These are phyloP conservation scores for Lytechinus variegatus DNA, from an alignment of 35 echinoderm and acorn worm species.

Conservation along the genomic window DNA sequence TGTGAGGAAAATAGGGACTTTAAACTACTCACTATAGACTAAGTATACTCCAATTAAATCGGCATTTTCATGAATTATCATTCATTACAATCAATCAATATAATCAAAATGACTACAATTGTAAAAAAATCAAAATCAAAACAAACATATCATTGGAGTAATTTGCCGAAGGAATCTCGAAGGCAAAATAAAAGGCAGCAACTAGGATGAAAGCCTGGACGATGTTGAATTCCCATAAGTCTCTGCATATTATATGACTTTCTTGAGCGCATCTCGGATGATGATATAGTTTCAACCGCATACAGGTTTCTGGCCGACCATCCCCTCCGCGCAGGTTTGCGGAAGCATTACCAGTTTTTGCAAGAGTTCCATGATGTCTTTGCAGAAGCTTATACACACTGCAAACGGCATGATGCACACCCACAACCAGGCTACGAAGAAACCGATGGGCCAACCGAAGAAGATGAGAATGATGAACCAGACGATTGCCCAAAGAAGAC, in stretches of 20 bases:
- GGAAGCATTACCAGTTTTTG: slow-evolving; percentile 86
- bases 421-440: slow-evolving; percentile 85
- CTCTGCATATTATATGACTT: background rate
- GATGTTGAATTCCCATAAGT: background rate
- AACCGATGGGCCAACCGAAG: slow-evolving; percentile 94
- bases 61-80: too few relatives aligned
- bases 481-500: slow-evolving; percentile 88
- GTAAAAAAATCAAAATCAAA: too few relatives aligned
- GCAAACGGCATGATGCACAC: slow-evolving; percentile 91
- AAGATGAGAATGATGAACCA: slow-evolving; percentile 95
- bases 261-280: background rate
- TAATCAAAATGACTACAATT: too few relatives aligned
- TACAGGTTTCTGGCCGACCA: slow-evolving; percentile 91
- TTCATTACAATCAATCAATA: too few relatives aligned
- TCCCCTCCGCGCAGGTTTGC: slow-evolving; percentile 74
- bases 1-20: too few relatives aligned
- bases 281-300: slow-evolving; percentile 54
- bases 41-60: too few relatives aligned
- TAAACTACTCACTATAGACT: too few relatives aligned
- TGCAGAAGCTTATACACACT: slow-evolving; percentile 90
- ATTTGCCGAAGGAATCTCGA: background rate
- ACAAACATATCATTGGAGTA: background rate
- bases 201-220: background rate
- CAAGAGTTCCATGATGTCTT: slow-evolving; percentile 86
- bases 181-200: background rate